These are phyloP conservation scores for Anniella stebbinsi DNA, from an alignment of 2,797 vertebrate genomes.

Conservation along the genomic window DNA sequence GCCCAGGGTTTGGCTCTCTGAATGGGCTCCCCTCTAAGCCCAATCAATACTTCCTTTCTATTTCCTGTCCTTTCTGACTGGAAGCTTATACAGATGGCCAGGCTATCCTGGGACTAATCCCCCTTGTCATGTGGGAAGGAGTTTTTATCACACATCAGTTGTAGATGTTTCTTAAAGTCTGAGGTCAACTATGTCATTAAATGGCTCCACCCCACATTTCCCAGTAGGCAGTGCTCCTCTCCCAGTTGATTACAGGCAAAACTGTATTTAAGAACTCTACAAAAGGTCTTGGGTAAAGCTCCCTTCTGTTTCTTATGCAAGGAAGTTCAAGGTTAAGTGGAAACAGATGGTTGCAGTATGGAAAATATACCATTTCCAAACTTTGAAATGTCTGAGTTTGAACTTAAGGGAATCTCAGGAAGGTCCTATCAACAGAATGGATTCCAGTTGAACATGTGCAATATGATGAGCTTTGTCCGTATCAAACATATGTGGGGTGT, in stretches of 20 bases:
- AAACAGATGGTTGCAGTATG: background rate
- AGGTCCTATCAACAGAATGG: background rate
- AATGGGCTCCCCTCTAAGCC: too few relatives aligned
- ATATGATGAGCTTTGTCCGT: background rate
- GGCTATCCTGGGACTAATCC: background rate
- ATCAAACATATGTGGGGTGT: background rate
- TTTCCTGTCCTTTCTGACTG: background rate
- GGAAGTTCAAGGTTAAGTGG: background rate
- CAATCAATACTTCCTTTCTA: background rate
- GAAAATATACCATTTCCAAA: background rate
- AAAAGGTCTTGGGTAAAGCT: background rate
- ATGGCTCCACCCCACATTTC: background rate
- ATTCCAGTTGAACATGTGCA: background rate
- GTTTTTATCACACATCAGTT: background rate
- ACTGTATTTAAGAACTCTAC: background rate
- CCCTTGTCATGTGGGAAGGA: background rate
- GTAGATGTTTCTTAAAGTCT: background rate
- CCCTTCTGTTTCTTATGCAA: background rate
- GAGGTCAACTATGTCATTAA: background rate
- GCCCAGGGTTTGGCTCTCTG: background rate
- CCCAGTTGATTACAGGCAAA: background rate
- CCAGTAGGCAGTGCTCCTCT: background rate
- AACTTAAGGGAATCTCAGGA: background rate
- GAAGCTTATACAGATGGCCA: background rate
- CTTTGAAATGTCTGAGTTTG: background rate